Evolutionary conservation across 2,888 invertebrate species (phyloP).

Genomic region (Invenusta paracnida): DNA sequence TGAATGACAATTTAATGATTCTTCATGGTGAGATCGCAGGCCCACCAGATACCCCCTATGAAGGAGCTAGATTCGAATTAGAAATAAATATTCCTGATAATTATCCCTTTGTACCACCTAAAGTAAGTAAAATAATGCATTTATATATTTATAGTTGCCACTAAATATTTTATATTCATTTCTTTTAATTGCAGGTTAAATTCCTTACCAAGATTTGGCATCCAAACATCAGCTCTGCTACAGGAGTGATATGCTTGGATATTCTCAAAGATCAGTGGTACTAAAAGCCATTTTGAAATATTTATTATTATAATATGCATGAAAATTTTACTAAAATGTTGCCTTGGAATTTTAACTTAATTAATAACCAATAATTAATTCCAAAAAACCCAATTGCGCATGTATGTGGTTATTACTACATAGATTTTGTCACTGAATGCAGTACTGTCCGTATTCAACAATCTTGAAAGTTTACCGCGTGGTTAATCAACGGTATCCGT

Average conservation of each 20-base stretch:
- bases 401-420: too few relatives aligned
- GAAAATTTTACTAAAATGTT: too few relatives aligned
- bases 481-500: too few relatives aligned
- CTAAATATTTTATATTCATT: constrained; percentile 32
- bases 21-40: constrained; percentile 91
- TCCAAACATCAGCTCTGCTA: constrained; percentile 97
- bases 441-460: too few relatives aligned
- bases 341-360: too few relatives aligned
- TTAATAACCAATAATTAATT: too few relatives aligned
- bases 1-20: constrained; percentile 81
- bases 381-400: too few relatives aligned
- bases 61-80: constrained; percentile 84
- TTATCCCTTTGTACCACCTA: constrained; percentile 98
- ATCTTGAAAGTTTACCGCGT: too few relatives aligned
- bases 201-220: constrained; percentile 99
- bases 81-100: constrained; percentile 97
- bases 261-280: constrained; percentile 76
- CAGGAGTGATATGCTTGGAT: constrained; percentile 90
- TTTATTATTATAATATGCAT: too few relatives aligned
- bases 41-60: constrained; percentile 95
- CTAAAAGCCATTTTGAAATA: too few relatives aligned
- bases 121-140: constrained; percentile 66
- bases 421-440: too few relatives aligned
- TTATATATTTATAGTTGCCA: not conserved
- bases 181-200: constrained; percentile 69